Conservation (phyloP, 1,140 invertebrate genomes). For the Metopolophium dirhodum region DNA sequence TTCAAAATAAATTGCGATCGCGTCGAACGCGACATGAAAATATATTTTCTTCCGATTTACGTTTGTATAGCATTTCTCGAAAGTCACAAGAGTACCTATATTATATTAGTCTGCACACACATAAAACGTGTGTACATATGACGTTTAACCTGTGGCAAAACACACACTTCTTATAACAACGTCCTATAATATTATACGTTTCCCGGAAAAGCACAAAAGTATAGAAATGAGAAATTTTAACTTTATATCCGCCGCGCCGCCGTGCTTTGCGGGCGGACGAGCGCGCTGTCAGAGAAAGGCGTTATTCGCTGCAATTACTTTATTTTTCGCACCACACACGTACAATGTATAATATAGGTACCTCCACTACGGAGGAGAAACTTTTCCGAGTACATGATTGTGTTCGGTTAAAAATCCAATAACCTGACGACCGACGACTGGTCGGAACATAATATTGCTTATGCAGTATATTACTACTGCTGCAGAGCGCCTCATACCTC, state of each 20-base stretch:
- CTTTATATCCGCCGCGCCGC: background rate
- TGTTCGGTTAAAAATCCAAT: background rate
- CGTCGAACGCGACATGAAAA: background rate
- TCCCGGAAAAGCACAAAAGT: background rate
- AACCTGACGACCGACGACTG: background rate
- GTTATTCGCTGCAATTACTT: background rate
- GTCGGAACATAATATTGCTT: background rate
- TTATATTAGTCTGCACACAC: too few species aligned
- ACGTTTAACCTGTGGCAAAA: background rate
- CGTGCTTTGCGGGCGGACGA: background rate
- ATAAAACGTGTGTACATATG: background rate
- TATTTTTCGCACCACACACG: background rate
- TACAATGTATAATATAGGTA: too few species aligned
- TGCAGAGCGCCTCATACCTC: background rate
- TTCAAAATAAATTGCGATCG: background rate
- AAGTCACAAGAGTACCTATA: too few species aligned
- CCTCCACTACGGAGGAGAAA: background rate
- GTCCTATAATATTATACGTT: background rate
- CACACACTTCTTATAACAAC: background rate
- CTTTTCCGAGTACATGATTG: background rate
- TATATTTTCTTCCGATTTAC: background rate
- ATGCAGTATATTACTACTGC: background rate
- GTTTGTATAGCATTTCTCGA: background rate
- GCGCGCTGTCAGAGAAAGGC: background rate
- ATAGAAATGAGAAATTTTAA: constrained; percentile 11